A percentile compares a stretch with the other conserved stretches of the same genome.
Evolutionary conservation across 2,113 vertebrate genomes (phyloP).

Genomic region (Bungarus multicinctus): DNA sequence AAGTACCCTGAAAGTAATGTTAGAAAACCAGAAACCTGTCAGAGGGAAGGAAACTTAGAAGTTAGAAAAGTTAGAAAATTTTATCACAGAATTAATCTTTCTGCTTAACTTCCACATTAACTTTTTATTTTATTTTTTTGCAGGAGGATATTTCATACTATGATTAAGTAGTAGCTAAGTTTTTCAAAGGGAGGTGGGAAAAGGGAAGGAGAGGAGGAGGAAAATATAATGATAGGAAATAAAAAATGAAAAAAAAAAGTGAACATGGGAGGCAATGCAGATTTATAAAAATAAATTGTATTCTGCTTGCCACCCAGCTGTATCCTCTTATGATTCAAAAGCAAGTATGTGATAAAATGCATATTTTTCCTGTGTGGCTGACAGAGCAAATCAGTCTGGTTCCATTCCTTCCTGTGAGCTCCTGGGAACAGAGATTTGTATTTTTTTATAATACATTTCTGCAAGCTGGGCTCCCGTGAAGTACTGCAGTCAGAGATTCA

Average conservation of each 20-base stretch:
- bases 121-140: neutral
- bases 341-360: neutral
- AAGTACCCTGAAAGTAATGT: neutral
- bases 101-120: neutral
- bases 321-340: neutral
- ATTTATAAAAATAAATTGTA: neutral
- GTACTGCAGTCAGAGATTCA: slow-evolving; percentile 14
- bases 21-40: neutral
- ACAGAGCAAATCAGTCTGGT: neutral
- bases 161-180: neutral
- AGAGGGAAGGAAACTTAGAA: neutral
- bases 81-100: neutral
- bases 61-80: neutral
- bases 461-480: neutral
- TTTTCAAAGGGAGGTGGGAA: neutral
- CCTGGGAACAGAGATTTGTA: neutral
- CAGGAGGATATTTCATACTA: neutral
- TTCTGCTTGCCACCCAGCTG: neutral
- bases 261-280: neutral
- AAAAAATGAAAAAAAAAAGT: too few species aligned
- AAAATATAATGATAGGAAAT: neutral
- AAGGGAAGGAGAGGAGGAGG: neutral
- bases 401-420: neutral
- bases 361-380: neutral
- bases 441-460: slow-evolving; percentile 1